Evolutionary conservation across 2,113 vertebrate genomes (phyloP), one percentile per base, ranked within the genome.

Genomic region (Phasianus colchicus): DNA sequence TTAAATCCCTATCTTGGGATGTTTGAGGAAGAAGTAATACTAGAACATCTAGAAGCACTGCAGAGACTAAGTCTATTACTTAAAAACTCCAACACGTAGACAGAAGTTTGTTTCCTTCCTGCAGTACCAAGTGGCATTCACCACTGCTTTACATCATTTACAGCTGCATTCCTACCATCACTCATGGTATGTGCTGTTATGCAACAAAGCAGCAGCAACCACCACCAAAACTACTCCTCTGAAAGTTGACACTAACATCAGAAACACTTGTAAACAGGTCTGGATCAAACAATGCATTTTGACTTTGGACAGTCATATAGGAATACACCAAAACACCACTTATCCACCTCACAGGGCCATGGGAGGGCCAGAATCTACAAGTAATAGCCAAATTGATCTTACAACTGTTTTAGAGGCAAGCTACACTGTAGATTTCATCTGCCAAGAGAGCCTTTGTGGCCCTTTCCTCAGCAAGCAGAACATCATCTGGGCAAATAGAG

Each of bases 161-260:
- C 10, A 22, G 42, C 19, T 45, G 40, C 6, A 11, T 50, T 50
- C 65, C 71, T 38, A 36, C 24, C 24, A 10, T 6, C 5, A 4
- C 47, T 42, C 38, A 10, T 5, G 16, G 10, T 78, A 69, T 19
- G 16, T 0, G 5, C 30, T n/a, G 34, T 30, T 65, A n/a, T 0
- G 11, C 25, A 57, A 42, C 25, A n/a, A 54, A 30, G 47, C 47
- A 65, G 16, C 60, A 64, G 47, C 20, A 78, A 17, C 9, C 32
- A 13, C 11, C 34, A 22, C 45, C 34, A 27, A 52, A 58, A 64
- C 18, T 13, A 13, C 19, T 74, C 70, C 67, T 70, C n/a, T 47
- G n/a, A 74, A 70, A 60, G 43, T 21, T n/a, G 50, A 27, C 8
- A 38, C 19, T 36, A 42, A 50, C 40, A 16, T 48, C 34, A 6